These are phyloP conservation scores for Machaerirhynchus nigripectus DNA, from an alignment of 2,113 vertebrate genomes.

Conservation along the genomic window DNA sequence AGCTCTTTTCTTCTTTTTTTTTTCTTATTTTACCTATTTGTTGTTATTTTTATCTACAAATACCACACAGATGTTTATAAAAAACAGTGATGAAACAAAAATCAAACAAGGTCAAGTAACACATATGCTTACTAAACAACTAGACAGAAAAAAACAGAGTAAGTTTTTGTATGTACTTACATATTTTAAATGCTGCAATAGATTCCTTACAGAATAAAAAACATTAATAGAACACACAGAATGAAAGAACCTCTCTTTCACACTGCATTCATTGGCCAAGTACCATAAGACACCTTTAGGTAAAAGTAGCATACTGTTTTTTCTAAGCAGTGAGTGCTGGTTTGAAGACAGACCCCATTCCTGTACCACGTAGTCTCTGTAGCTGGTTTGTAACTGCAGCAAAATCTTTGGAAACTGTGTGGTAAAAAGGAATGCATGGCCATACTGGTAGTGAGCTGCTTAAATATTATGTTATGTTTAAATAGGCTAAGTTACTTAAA, in stretches of 20 bases:
- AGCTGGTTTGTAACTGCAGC: not conserved
- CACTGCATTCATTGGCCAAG: not conserved
- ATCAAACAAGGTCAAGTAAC: not conserved
- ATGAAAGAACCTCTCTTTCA: not conserved
- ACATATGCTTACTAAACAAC: not conserved
- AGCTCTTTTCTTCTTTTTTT: not conserved
- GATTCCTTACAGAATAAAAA: not conserved
- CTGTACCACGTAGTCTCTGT: not conserved
- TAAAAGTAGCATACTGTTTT: not conserved
- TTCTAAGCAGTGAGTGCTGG: not conserved
- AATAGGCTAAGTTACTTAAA: not conserved
- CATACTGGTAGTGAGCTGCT: not conserved
- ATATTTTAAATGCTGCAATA: not conserved
- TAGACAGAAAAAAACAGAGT: not conserved
- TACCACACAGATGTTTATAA: not conserved
- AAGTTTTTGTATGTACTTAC: not conserved
- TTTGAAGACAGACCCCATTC: not conserved
- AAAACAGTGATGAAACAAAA: not conserved
- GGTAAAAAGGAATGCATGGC: not conserved
- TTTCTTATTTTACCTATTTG: not conserved
- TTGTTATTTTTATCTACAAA: not conserved
- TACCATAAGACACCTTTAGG: not conserved
- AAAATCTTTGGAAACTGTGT: not conserved
- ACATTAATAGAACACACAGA: not conserved
- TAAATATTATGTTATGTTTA: not conserved